These are phyloP conservation scores for Ichneumoninae sp. DNA, from an alignment of 2,888 invertebrate species.

Conservation along the genomic window DNA sequence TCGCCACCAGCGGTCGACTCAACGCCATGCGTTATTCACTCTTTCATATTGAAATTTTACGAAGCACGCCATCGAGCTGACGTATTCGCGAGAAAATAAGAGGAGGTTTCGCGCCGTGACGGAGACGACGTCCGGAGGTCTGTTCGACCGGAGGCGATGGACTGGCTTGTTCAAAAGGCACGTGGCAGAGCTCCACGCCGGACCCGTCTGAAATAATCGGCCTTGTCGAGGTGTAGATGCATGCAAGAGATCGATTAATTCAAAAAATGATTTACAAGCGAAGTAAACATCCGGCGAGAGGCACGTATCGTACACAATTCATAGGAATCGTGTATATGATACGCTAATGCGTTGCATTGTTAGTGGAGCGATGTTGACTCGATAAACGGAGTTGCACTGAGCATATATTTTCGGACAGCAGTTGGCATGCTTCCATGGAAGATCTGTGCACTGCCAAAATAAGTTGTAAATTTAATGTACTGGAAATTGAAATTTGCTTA, in stretches of 20 bases:
- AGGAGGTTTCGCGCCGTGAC: conserved; percentile 68
- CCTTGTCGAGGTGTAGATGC: not conserved
- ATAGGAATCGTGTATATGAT: conserved; percentile 25
- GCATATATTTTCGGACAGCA: not conserved
- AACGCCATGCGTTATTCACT: conserved; percentile 80
- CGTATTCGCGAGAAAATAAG: conserved; percentile 70
- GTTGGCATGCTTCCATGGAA: too few species aligned
- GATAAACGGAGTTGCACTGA: not conserved
- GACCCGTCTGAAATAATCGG: not conserved
- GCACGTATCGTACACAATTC: not conserved
- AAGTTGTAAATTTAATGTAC: too few species aligned
- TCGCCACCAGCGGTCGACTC: conserved; percentile 38
- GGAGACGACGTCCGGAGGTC: not conserved
- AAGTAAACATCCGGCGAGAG: not conserved
- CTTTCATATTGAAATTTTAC: conserved; percentile 80
- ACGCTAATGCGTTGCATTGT: conserved; percentile 35
- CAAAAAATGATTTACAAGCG: not conserved
- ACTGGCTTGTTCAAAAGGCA: not conserved
- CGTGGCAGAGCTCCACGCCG: not conserved
- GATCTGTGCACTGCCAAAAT: too few species aligned
- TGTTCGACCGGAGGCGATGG: not conserved
- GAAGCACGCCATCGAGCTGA: conserved; percentile 63
- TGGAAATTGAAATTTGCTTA: too few species aligned
- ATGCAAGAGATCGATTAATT: not conserved
- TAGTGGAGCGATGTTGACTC: conserved; percentile 5